Evolutionary conservation across 2,888 invertebrate genomes (phyloP), one percentile per base, ranked within the genome.

Genomic region (Hypolimnas misippus): DNA sequence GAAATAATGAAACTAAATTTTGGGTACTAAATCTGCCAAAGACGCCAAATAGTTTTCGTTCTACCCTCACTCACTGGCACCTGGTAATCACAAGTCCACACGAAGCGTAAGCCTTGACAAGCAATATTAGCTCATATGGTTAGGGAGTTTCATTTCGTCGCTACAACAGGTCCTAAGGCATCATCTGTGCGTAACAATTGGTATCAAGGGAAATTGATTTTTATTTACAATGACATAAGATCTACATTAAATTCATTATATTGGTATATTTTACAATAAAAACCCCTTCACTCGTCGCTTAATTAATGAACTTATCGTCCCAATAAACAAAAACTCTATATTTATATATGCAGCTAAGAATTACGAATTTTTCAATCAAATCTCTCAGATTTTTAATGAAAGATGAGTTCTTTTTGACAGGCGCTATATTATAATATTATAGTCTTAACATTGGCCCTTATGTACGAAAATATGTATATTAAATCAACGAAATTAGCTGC

Each of bases 111-210:
- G 44, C 44, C 10, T 6, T 3, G 17, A 17, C 17, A 8, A 42
- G 17, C 17, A 10, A 8, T 1, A 42, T 1, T 17, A 16, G 42
- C 8, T 17, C 42, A 38, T 38, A n/a, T 38, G 4, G n/a, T n/a
- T n/a, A n/a, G 12, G n/a, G 4, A n/a, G 35, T 12, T 38, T 8
- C 10, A 2, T 12, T 38, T 38, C 2, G 17, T 8, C 14, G 16
- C 8, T 7, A 4, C 1, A 19, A 17, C 17, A 8, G 42, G 7
- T 10, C 5, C 42, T 42, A 75, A 73, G 74, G 75, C 76, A 75
- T 71, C 68, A 61, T 68, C 67, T 73, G 77, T 77, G 77, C 76
- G 76, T 76, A 69, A 64, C 58, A 62, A 65, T 65, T 57, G 51
- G 65, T 62, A 68, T 62, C 46, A 59, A 62, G 57, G 59, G 57